phyloP scores from a whole-genome alignment of 2,888 invertebrate species.

The Drosophila neotestacea region DNA sequence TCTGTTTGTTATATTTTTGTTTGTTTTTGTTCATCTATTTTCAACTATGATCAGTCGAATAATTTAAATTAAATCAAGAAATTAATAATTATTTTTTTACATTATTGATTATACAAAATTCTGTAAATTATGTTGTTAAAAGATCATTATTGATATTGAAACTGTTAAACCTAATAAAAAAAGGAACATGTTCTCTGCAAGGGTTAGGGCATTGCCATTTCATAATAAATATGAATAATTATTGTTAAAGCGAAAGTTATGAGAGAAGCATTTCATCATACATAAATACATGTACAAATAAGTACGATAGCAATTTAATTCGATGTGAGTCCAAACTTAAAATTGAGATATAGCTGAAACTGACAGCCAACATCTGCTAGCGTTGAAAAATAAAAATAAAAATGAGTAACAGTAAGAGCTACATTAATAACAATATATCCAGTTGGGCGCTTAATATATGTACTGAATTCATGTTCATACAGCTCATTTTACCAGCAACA shows the following conservation, averaged over 20 bases:
- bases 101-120: too few relatives aligned
- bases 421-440: constrained; percentile 38
- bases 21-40: too few relatives aligned
- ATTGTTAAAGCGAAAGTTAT: constrained; percentile 23
- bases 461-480: constrained; percentile 6
- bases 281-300: constrained; percentile 12
- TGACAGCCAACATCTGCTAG: constrained; percentile 40
- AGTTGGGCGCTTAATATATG: constrained; percentile 68
- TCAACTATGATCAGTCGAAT: too few relatives aligned
- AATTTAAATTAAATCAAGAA: too few relatives aligned
- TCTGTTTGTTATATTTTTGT: background rate
- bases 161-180: constrained; percentile 1
- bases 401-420: constrained; percentile 19
- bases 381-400: constrained; percentile 34
- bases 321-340: constrained; percentile 35
- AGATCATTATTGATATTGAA: too few relatives aligned
- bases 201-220: constrained; percentile 30
- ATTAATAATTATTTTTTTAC: too few relatives aligned
- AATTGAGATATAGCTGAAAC: constrained; percentile 23
- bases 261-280: constrained; percentile 12
- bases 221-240: constrained; percentile 39
- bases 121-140: too few relatives aligned
- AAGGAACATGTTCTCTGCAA: constrained; percentile 1
- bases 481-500: too few relatives aligned
- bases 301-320: constrained; percentile 17